Evolutionary conservation across 1,140 invertebrate genomes (phyloP).

Genomic region (Temnothorax curvispinosus): DNA sequence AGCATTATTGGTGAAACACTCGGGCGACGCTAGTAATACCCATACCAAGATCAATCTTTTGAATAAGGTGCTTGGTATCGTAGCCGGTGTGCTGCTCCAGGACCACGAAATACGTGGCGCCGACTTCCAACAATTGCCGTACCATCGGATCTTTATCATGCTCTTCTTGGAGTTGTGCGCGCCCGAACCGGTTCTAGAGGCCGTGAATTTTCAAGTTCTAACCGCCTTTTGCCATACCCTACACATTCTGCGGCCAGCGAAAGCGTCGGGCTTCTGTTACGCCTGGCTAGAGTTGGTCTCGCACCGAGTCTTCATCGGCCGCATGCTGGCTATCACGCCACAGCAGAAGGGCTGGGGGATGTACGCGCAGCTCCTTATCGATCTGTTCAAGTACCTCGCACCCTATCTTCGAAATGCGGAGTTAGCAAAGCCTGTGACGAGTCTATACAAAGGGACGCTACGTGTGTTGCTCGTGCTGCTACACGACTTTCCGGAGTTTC

Average conservation of each 20-base stretch:
- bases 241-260: constrained; percentile 96
- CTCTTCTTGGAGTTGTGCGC: constrained; percentile 98
- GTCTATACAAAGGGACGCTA: constrained; percentile 98
- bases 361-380: constrained; percentile 96
- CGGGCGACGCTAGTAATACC: constrained; percentile 94
- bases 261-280: constrained; percentile 98
- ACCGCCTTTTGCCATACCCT: constrained; percentile 97
- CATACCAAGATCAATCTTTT: constrained; percentile 98
- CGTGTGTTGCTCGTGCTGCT: constrained; percentile 97
- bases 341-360: constrained; percentile 95
- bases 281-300: constrained; percentile 99
- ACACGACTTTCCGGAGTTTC: constrained; percentile 99
- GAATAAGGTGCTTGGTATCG: constrained; percentile 98
- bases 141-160: constrained; percentile 98
- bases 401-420: constrained; percentile 99
- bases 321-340: constrained; percentile 95
- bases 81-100: constrained; percentile 96
- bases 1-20: constrained; percentile 98
- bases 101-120: constrained; percentile 96
- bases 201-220: constrained; percentile 95
- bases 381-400: constrained; percentile 98
- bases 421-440: constrained; percentile 95
- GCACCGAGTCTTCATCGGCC: constrained; percentile 97
- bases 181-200: constrained; percentile 96
- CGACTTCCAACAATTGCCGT: constrained; percentile 98